Evolutionary conservation across 2,797 vertebrate genomes (phyloP).

Genomic region (Myotis vivesi): DNA sequence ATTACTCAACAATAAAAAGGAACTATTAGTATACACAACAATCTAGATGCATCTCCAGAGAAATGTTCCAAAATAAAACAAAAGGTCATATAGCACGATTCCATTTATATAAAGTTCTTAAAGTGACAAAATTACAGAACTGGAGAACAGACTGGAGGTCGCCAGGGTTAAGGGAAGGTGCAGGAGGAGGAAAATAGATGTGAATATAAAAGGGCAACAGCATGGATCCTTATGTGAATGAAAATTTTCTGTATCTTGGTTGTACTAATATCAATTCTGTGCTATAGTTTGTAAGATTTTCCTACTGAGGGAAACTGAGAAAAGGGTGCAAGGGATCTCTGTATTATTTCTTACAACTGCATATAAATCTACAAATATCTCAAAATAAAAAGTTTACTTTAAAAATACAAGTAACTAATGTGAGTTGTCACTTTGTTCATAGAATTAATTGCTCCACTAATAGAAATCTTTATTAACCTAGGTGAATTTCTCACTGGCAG

Average conservation of each 20-base stretch:
- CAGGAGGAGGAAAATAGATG: not conserved
- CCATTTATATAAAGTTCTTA: not conserved
- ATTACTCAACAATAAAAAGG: not conserved
- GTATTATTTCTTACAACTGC: conserved; percentile 11
- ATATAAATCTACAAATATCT: not conserved
- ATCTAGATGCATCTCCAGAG: not conserved
- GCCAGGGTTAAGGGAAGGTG: not conserved
- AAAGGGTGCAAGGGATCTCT: not conserved
- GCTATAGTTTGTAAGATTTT: not conserved
- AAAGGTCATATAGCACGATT: not conserved
- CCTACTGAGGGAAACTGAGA: not conserved
- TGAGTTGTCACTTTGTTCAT: not conserved
- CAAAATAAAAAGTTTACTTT: not conserved
- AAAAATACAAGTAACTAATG: not conserved
- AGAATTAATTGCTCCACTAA: not conserved
- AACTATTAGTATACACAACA: not conserved
- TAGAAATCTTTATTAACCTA: not conserved
- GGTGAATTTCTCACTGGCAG: not conserved
- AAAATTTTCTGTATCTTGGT: not conserved
- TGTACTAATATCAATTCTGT: not conserved
- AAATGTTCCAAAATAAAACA: not conserved
- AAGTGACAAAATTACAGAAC: not conserved
- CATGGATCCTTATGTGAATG: not conserved
- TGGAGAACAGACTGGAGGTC: not conserved
- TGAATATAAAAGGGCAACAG: not conserved